Evolutionary conservation across 2,888 invertebrate genomes (phyloP), one percentile per base, ranked within the genome.

Genomic region (Parthenolecanium corni): DNA sequence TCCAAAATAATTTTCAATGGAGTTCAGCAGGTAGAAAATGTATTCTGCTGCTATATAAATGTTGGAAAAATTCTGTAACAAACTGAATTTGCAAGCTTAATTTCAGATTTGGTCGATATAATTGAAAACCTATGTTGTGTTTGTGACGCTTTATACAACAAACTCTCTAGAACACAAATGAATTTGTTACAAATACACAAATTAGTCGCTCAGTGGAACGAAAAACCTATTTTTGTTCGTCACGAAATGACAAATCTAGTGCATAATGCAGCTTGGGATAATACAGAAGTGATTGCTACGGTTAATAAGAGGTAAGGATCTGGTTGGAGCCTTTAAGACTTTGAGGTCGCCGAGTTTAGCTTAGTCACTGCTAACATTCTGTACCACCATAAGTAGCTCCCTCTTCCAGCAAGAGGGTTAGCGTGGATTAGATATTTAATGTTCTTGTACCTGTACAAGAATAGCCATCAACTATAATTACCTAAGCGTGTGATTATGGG

Each of bases 221-320:
- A 63, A 6, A 11, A 11, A 12, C 63, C 63, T 2, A 44, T 63
- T 14, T 63, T 63, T 21, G 12, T 16, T 2, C 42, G 63, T 21
- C n/a, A 63, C 20, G 63, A 63, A 18, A 38, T 16, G 42, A 47
- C 42, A 3, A 38, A 47, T 46, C 25, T 63, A 18, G 21, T 63
- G n/a, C 53, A 53, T 36, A 25, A 52, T 18, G 16, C 46, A 1
- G 20, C 16, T n/a, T 47, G 63, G 53, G 63, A 61, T 11, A 23
- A 21, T 2, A 36, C 16, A 12, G 38, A 61, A 25, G 31, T 61
- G 5, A 31, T 38, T 31, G 36, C 61, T 3, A 38, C 36, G 12
- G 61, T 61, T 21, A 61, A 61, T 51, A 61, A 61, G 21, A 25
- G 61, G 61, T 61, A 57, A n/a, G n/a, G n/a, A n/a, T n/a, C n/a